Evolutionary conservation across 92 coral and sea anemone species (phyloP), one percentile per base, ranked within the genome.

Genomic region (Phenganax subtilis): DNA sequence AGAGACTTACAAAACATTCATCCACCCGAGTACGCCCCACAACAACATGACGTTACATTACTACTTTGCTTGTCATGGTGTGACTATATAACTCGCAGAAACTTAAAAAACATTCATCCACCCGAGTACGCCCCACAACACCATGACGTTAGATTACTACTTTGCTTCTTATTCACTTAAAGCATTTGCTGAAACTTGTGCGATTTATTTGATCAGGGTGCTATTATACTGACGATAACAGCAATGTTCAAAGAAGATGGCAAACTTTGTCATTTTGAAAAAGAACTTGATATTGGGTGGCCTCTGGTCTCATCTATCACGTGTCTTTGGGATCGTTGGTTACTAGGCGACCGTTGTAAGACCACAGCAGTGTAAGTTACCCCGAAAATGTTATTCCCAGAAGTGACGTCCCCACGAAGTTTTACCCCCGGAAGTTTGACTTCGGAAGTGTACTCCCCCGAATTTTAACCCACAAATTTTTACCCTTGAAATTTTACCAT

Each of bases 321-420:
- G 75, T 90, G 85, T 54, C 85, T 86, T 61, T 94, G 98, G 98
- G 98, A 94, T 84, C 87, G 90, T 89, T 94, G 98, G 98, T 84
- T 94, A 71, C 91, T 91, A 1, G 92, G 98, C 82, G 94, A 92
- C 51, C 84, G 89, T 0, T 63, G 83, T 31, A 79, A 79, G 74
- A 44, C 52, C 8, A 79, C 83, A 20, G 61, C 83, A 47, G 83
- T 79, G 83, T 79, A 62, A 54, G 75, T 7, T 68, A 30, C 31
- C 52, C 31, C 52, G n/a, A 52, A 52, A 30, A 68, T n/a, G 10
- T 30, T 68, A 10, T 30, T 53, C 73, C 73, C 53, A 28, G 67
- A 61, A 61, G 25, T 61, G 8, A 5, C n/a, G 25, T 61, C 25
- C 67, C 28, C 27, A 7, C 0, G 11, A 17, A 37, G 47, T 11